A percentile compares a stretch with the other conserved stretches of the same genome.
Evolutionary conservation across 2,113 vertebrate species (phyloP).

Genomic region (Callithrix jacchus): DNA sequence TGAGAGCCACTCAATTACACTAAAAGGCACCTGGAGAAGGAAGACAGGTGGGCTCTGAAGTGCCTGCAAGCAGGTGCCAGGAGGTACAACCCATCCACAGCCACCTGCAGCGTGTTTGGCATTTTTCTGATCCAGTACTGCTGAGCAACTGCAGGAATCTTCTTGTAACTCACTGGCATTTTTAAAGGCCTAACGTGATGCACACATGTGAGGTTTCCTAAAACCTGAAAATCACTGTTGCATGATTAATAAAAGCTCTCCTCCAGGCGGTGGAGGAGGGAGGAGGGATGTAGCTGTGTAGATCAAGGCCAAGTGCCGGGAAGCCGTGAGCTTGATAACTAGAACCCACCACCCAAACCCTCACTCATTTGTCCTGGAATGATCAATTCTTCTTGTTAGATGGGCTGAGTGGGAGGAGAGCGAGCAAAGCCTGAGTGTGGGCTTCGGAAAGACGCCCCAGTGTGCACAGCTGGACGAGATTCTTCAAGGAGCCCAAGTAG

Average conservation of each 20-base stretch:
- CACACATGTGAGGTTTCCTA: neutral
- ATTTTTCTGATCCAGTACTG: neutral
- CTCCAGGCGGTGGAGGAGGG: neutral
- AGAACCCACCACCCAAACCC: neutral
- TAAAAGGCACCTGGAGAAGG: neutral
- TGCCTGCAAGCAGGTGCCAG: neutral
- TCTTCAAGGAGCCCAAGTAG: neutral
- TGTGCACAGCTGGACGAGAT: neutral
- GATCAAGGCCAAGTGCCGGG: neutral
- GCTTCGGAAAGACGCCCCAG: neutral
- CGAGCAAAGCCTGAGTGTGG: neutral
- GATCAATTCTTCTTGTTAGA: neutral
- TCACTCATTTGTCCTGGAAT: neutral
- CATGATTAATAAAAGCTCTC: constrained; percentile 1
- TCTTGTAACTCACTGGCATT: neutral
- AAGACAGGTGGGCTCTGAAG: neutral
- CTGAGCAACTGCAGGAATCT: constrained; percentile 30
- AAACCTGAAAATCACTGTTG: neutral
- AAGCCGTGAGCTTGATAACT: neutral
- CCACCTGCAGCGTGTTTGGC: neutral
- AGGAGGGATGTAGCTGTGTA: too few species aligned
- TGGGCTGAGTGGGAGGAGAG: neutral
- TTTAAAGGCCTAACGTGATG: constrained; percentile 51
- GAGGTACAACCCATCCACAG: neutral
- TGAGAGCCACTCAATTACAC: neutral